Evolutionary conservation across 2,113 vertebrate species (phyloP).

Genomic region (Scartelaos histophorus): DNA sequence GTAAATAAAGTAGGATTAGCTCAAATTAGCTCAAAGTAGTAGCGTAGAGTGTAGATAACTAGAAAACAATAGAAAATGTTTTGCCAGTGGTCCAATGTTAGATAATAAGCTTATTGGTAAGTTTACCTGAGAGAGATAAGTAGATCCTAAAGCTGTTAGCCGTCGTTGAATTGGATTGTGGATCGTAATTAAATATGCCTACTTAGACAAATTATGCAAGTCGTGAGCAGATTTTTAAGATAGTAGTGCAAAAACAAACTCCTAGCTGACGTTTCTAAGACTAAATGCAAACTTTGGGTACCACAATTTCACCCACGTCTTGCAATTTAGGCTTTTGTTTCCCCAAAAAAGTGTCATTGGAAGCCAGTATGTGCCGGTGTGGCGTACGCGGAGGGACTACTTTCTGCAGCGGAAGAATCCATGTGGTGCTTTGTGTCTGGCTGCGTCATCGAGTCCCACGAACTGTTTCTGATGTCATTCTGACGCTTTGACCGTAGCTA

Average conservation of each 20-base stretch:
- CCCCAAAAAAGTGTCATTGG: conserved; percentile 1
- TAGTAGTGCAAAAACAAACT: neutral
- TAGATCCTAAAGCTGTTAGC: neutral
- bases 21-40: neutral
- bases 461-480: conserved; percentile 15
- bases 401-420: conserved; percentile 37
- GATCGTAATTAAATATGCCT: no score
- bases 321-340: conserved; percentile 1
- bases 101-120: neutral
- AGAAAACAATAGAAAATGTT: neutral
- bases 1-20: conserved; percentile 7
- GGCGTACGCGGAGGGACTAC: conserved; percentile 2
- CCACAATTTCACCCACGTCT: neutral
- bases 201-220: neutral
- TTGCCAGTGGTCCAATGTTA: neutral
- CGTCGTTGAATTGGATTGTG: no score
- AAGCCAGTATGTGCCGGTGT: neutral
- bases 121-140: neutral
- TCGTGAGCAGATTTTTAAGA: neutral
- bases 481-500: conserved; percentile 12
- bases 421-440: conserved; percentile 19
- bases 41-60: neutral
- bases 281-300: neutral
- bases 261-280: neutral
- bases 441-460: conserved; percentile 7